Percentiles rank a stretch among this genome's conserved stretches.
Conservation (phyloP, 2,113 vertebrate genomes). For the Zingel zingel region DNA sequence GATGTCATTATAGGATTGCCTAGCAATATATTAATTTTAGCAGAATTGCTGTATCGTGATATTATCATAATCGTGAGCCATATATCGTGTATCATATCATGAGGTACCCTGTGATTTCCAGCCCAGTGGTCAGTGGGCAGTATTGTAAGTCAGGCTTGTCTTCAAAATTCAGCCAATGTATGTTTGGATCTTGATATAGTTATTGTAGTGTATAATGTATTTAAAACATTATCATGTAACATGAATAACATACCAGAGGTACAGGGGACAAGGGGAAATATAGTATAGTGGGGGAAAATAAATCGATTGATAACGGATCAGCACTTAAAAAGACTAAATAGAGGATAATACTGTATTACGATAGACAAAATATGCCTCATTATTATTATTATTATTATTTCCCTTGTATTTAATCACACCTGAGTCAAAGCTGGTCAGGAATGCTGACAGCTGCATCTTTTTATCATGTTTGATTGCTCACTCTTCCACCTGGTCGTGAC, state of each 20-base stretch:
- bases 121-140: neutral
- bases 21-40: too few relatives aligned
- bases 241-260: neutral
- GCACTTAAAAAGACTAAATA: neutral
- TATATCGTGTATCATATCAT: too few relatives aligned
- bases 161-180: neutral
- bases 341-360: neutral
- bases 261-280: neutral
- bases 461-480: conserved; percentile 35
- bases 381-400: neutral
- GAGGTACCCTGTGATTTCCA: too few relatives aligned
- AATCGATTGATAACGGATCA: neutral
- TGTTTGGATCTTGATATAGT: neutral
- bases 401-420: conserved; percentile 13
- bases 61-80: too few relatives aligned
- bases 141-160: neutral
- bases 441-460: conserved; percentile 37
- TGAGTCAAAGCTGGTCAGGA: neutral
- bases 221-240: neutral
- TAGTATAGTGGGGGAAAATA: neutral
- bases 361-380: neutral
- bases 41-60: too few relatives aligned
- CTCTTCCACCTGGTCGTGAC: conserved; percentile 31
- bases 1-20: too few relatives aligned
- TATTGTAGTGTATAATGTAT: neutral